A percentile compares a stretch with the other conserved stretches of the same genome.
Evolutionary conservation across 2,888 invertebrate species (phyloP).

Genomic region (Pardosa pseudoannulata): DNA sequence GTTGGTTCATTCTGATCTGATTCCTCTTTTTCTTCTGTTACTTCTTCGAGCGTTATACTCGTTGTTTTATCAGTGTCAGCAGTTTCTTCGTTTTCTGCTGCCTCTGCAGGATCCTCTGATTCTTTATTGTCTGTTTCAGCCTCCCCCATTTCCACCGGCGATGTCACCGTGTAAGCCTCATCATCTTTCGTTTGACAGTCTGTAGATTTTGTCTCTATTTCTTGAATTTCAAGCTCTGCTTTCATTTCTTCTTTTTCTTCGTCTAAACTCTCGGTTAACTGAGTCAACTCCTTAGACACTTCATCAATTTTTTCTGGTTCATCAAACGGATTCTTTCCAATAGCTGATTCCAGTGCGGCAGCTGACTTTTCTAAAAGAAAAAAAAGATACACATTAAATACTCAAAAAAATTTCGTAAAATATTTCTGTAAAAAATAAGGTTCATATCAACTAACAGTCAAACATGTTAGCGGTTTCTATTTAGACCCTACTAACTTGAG

Average conservation of each 20-base stretch:
- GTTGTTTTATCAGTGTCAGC: neutral
- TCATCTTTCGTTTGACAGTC: neutral
- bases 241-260: neutral
- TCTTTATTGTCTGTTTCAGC: neutral
- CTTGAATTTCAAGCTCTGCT: neutral
- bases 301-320: neutral
- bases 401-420: no score
- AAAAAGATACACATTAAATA: neutral
- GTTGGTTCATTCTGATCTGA: neutral
- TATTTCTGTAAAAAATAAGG: no score
- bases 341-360: neutral
- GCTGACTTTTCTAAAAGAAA: constrained; percentile 18
- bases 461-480: no score
- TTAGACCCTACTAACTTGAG: no score
- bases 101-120: neutral
- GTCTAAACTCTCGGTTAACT: neutral
- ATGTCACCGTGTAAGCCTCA: neutral
- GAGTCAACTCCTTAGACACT: neutral
- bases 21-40: neutral
- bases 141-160: neutral
- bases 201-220: neutral
- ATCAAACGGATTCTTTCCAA: neutral
- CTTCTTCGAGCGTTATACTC: neutral
- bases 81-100: neutral
- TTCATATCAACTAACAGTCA: no score